These are phyloP conservation scores for Quadriops clusia DNA, from an alignment of 2,888 invertebrate genomes.

Conservation along the genomic window DNA sequence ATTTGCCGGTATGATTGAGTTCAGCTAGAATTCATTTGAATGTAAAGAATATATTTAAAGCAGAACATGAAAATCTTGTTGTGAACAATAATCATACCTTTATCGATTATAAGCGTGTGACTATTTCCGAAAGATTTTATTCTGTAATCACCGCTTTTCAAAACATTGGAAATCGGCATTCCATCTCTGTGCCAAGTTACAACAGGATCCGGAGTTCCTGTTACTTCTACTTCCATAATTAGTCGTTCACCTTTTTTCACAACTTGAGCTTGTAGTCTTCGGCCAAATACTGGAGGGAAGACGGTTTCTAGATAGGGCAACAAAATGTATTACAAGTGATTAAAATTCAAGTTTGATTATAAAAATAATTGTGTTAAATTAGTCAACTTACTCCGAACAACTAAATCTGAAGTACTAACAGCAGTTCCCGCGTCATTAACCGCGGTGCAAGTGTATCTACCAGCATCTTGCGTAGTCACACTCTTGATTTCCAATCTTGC, in stretches of 20 bases:
- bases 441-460: constrained; percentile 69
- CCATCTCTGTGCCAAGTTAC: constrained; percentile 67
- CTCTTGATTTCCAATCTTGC: constrained; percentile 55
- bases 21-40: constrained; percentile 45
- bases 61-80: background rate
- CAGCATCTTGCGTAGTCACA: constrained; percentile 55
- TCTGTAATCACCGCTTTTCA: constrained; percentile 41
- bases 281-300: constrained; percentile 70
- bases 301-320: constrained; percentile 59
- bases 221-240: constrained; percentile 64
- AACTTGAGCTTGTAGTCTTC: constrained; percentile 63
- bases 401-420: constrained; percentile 67
- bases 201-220: constrained; percentile 63
- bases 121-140: constrained; percentile 54
- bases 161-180: constrained; percentile 43
- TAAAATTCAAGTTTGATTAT: constrained; percentile 4
- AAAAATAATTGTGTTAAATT: constrained; percentile 8
- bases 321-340: constrained; percentile 1
- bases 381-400: constrained; percentile 59
- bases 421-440: constrained; percentile 61
- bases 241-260: constrained; percentile 59
- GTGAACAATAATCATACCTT: constrained; percentile 39
- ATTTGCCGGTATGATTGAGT: constrained; percentile 60
- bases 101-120: constrained; percentile 57
- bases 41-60: constrained; percentile 8